A percentile compares a stretch with the other conserved stretches of the same genome.
These are phyloP conservation scores for Mellivora capensis DNA, from an alignment of 2,113 vertebrate genomes.

Conservation along the genomic window DNA sequence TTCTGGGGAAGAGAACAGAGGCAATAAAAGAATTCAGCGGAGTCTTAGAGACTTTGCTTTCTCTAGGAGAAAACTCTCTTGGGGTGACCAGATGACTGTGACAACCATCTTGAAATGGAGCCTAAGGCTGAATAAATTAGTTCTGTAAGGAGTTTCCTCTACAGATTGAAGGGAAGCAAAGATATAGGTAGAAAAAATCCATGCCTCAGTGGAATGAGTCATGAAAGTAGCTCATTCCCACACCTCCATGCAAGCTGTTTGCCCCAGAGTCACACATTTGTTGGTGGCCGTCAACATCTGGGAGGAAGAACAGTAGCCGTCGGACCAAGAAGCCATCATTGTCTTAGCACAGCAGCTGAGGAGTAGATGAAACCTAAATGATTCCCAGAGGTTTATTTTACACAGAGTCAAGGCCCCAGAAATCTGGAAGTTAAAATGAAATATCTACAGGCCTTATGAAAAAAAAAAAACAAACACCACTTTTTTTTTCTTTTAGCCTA, in stretches of 20 bases:
- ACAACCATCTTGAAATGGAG: background rate
- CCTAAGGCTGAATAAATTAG: background rate
- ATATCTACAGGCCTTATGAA: background rate
- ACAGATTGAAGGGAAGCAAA: background rate
- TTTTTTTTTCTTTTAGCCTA: background rate
- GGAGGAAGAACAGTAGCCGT: background rate
- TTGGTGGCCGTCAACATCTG: background rate
- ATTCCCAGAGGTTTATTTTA: background rate
- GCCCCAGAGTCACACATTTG: background rate
- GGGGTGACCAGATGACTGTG: background rate
- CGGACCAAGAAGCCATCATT: background rate
- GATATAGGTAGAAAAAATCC: background rate
- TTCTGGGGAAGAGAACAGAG: background rate
- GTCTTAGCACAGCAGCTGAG: background rate
- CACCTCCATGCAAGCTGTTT: background rate
- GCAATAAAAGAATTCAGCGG: background rate
- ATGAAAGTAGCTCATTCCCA: background rate
- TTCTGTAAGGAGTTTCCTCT: background rate
- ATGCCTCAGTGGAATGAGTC: background rate
- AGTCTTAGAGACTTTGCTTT: background rate
- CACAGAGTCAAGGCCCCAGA: background rate
- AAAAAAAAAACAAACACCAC: background rate
- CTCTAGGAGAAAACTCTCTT: background rate
- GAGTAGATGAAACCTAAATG: background rate
- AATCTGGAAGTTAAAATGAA: background rate